Conservation (phyloP, 1,140 invertebrate genomes). For the Heliconius eleuchia region DNA sequence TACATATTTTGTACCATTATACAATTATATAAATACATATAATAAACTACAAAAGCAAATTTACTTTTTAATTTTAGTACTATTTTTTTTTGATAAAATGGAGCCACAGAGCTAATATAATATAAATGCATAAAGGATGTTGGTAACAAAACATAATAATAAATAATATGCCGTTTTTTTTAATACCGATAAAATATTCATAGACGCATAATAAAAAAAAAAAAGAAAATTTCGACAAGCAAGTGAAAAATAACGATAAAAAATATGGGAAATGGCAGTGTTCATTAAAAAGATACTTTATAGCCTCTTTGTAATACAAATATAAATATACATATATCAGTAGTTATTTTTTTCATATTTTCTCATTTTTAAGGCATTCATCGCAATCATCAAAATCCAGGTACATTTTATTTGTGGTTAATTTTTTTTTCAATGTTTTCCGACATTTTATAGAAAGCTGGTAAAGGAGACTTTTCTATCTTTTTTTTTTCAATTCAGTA, state of each 20-base stretch:
- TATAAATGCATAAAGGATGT: neutral
- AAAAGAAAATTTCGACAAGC: neutral
- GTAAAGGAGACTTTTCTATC: neutral
- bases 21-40: neutral
- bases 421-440: neutral
- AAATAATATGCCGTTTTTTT: neutral
- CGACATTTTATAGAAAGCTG: neutral
- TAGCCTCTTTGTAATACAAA: slow-evolving; percentile 9
- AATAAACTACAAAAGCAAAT: neutral
- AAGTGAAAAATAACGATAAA: neutral
- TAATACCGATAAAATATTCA: neutral
- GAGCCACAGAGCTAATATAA: neutral
- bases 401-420: neutral
- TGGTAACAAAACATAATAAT: neutral
- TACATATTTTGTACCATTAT: slow-evolving; percentile 11
- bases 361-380: neutral
- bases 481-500: neutral
- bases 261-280: slow-evolving; percentile 9
- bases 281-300: slow-evolving; percentile 3
- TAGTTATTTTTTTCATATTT: neutral
- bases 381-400: neutral
- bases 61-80: neutral
- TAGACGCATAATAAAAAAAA: neutral
- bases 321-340: neutral
- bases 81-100: neutral